phyloP scores from a whole-genome alignment of 2,113 vertebrate species.

The Etia nguti region DNA sequence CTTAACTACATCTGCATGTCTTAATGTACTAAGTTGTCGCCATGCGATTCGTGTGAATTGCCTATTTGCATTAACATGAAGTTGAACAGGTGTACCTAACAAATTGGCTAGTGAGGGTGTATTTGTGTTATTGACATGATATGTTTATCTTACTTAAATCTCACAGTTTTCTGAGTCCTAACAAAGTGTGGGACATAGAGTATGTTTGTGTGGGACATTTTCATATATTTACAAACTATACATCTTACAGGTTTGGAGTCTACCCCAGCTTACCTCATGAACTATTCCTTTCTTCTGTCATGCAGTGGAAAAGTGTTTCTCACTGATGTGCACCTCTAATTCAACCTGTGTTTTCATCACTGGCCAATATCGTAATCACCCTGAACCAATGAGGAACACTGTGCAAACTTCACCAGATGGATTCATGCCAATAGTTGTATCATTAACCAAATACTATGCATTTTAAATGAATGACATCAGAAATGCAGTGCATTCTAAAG shows the following conservation, averaged over 20 bases:
- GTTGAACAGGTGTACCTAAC: not conserved
- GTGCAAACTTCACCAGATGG: not conserved
- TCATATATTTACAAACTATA: accelerated
- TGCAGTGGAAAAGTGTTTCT: not conserved
- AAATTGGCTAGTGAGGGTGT: accelerated
- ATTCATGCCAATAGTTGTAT: not conserved
- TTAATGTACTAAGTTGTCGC: accelerated
- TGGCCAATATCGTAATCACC: not conserved
- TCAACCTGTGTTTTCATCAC: not conserved
- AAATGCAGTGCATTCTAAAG: accelerated
- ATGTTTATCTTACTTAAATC: not conserved
- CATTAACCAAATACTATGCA: not conserved
- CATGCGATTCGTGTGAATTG: accelerated
- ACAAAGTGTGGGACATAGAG: not conserved
- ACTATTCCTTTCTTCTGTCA: not conserved
- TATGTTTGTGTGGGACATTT: not conserved
- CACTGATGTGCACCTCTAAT: not conserved
- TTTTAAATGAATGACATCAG: not conserved
- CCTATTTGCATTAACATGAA: not conserved
- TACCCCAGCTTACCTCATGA: not conserved
- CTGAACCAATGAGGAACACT: not conserved
- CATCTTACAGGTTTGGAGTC: not conserved
- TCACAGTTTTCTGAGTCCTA: not conserved
- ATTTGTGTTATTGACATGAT: not conserved
- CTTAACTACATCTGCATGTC: not conserved